These are phyloP conservation scores for Oplegnathus fasciatus DNA, from an alignment of 2,113 vertebrate species.

Conservation along the genomic window DNA sequence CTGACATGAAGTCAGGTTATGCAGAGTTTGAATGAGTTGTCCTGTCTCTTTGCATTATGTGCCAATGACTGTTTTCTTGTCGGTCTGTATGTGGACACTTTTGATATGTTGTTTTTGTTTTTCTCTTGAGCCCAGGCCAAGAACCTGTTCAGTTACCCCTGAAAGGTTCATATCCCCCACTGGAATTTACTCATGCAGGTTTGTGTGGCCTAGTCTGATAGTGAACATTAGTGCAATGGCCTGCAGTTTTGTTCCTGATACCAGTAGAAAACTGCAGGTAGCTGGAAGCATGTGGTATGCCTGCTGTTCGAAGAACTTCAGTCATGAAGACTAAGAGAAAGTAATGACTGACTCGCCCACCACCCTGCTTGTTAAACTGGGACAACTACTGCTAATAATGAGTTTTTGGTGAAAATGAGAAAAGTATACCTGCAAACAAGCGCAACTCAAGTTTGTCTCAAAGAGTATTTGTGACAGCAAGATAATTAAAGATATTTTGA, in stretches of 20 bases:
- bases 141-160: neutral
- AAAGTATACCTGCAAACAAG: constrained; percentile 55
- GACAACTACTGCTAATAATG: constrained; percentile 43
- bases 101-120: constrained; percentile 25
- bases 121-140: neutral
- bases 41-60: constrained; percentile 54
- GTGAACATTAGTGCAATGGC: neutral
- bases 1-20: constrained; percentile 32
- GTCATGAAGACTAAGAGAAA: constrained; percentile 12
- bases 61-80: constrained; percentile 16
- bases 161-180: neutral
- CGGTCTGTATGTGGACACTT: neutral
- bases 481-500: constrained; percentile 63
- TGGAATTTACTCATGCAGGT: neutral
- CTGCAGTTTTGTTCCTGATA: neutral
- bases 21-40: constrained; percentile 56
- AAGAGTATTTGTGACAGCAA: constrained; percentile 44
- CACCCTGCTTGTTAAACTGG: constrained; percentile 44
- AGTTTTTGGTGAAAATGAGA: constrained; percentile 27
- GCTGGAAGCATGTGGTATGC: neutral
- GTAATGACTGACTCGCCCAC: constrained; percentile 26
- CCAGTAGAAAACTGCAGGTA: neutral
- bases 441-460: constrained; percentile 22
- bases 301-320: constrained; percentile 21
- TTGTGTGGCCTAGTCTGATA: neutral